Evolutionary conservation across 2,797 vertebrate species (phyloP).

Genomic region (Peromyscus nudipes): DNA sequence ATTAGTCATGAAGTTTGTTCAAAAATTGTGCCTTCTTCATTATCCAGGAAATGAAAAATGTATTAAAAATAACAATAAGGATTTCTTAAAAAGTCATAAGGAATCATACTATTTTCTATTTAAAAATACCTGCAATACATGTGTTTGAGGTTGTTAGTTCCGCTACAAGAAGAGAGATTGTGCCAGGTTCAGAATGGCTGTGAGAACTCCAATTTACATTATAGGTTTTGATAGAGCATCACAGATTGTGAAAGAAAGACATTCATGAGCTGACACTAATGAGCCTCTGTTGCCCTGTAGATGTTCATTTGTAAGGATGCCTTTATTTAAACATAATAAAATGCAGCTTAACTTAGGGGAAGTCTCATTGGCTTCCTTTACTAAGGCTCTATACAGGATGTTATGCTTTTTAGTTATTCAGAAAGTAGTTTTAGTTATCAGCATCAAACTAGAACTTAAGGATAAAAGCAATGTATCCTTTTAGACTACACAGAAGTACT

Average conservation of each 20-base stretch:
- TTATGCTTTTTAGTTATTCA: background rate
- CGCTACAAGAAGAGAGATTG: slow-evolving; percentile 85
- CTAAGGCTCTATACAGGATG: background rate
- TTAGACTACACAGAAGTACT: background rate
- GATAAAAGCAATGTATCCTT: background rate
- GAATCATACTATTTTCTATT: background rate
- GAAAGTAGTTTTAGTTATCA: background rate
- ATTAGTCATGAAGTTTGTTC: too few species aligned
- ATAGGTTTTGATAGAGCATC: slow-evolving; percentile 78
- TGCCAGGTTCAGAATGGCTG: slow-evolving; percentile 82
- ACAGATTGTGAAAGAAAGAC: slow-evolving; percentile 85
- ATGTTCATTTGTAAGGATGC: slow-evolving; percentile 79
- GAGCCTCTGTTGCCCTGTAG: slow-evolving; percentile 79
- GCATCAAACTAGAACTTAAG: background rate
- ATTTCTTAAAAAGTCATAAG: background rate
- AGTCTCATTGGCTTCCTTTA: background rate
- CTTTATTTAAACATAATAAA: slow-evolving; percentile 79
- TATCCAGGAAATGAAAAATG: background rate
- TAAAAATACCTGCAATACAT: slow-evolving; percentile 66
- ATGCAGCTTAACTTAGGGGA: slow-evolving; percentile 69
- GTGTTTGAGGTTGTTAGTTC: slow-evolving; percentile 81
- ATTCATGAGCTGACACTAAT: slow-evolving; percentile 82
- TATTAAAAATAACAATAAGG: background rate
- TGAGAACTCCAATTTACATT: slow-evolving; percentile 84
- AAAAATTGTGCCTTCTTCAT: background rate